Conservation (phyloP, 2,888 invertebrate genomes). For the Dryadula phaetusa region DNA sequence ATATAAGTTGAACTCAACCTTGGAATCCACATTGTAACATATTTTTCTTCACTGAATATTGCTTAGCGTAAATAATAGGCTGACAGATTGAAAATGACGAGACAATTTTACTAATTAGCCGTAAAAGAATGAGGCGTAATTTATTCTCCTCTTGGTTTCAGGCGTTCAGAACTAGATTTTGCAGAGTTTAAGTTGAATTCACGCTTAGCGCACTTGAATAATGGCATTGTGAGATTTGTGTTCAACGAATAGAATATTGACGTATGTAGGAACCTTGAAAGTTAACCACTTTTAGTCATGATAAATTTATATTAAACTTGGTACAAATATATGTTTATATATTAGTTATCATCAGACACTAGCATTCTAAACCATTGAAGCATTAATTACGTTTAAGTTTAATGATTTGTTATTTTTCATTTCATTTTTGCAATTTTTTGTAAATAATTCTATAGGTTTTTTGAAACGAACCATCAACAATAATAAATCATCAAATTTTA, state of each 20-base stretch:
- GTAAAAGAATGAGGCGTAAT: conserved; percentile 15
- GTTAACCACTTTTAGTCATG: background rate
- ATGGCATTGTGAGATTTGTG: conserved; percentile 31
- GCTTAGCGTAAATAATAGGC: conserved; percentile 18
- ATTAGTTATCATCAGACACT: no score
- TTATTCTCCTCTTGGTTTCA: conserved; percentile 17
- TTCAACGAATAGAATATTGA: conserved; percentile 28
- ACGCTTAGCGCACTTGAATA: conserved; percentile 38
- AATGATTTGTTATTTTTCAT: no score
- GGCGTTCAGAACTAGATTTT: conserved; percentile 33
- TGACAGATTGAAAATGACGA: conserved; percentile 21
- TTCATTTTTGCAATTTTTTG: no score
- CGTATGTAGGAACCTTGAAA: conserved; percentile 20
- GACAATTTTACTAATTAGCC: conserved; percentile 20
- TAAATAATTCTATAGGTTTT: no score
- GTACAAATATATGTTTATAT: background rate
- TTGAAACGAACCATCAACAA: no score
- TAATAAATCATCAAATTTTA: no score
- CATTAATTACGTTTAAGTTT: no score
- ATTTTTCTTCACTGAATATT: background rate
- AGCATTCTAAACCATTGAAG: no score
- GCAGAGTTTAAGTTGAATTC: conserved; percentile 30
- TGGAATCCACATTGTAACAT: conserved; percentile 8
- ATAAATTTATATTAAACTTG: background rate
- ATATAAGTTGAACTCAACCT: background rate